These are phyloP conservation scores for Corvus cornix DNA, from an alignment of 2,113 vertebrate species.

Conservation along the genomic window DNA sequence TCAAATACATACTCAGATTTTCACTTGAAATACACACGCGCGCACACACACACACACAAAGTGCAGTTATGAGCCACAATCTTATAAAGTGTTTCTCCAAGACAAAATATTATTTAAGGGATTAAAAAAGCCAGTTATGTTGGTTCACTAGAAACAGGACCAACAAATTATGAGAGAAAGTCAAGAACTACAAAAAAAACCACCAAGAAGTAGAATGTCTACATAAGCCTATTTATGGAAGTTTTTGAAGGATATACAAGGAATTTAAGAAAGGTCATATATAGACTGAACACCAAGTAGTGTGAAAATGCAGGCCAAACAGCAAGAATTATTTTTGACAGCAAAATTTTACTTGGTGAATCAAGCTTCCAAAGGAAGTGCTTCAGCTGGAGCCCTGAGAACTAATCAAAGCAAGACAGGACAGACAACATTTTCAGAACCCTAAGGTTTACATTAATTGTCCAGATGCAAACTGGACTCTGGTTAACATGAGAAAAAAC, in stretches of 20 bases:
- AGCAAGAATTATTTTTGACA: background rate
- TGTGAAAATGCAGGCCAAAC: background rate
- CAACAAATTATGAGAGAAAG: rapidly evolving
- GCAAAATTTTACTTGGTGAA: background rate
- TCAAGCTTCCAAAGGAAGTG: background rate
- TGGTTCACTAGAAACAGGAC: background rate
- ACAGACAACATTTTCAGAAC: background rate
- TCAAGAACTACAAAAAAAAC: background rate
- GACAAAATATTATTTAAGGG: background rate
- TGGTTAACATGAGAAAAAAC: background rate
- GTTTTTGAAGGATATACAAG: background rate
- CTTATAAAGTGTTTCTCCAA: background rate
- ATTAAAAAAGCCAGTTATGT: background rate
- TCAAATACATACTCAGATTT: background rate
- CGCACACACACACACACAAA: rapidly evolving
- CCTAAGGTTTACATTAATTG: background rate
- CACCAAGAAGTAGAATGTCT: background rate
- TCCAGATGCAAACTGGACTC: background rate
- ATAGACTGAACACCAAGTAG: background rate
- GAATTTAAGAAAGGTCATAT: background rate
- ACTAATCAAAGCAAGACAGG: background rate
- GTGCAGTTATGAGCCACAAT: background rate
- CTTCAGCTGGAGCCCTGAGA: background rate
- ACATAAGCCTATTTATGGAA: background rate
- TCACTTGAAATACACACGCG: background rate